These are phyloP conservation scores for Popillia japonica DNA, from an alignment of 1,140 invertebrate genomes.

Conservation along the genomic window DNA sequence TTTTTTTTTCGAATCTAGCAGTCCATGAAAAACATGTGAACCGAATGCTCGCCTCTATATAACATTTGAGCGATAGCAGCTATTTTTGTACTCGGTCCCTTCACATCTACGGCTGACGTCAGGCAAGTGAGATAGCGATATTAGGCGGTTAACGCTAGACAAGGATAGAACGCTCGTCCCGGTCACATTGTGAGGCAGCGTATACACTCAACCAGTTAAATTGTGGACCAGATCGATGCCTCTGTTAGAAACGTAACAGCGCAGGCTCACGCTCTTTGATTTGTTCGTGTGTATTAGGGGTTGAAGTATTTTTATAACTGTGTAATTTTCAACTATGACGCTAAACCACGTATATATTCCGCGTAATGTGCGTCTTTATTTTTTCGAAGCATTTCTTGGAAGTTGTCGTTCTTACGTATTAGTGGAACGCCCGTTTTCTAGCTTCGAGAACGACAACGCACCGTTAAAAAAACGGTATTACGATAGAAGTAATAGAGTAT, in stretches of 20 bases:
- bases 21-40: slow-evolving; percentile 37
- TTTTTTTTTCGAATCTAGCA: slow-evolving; percentile 25
- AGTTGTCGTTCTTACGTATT: not conserved
- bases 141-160: slow-evolving; percentile 21
- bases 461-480: slow-evolving; percentile 34
- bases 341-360: slow-evolving; percentile 26
- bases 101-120: slow-evolving; percentile 55
- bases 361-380: slow-evolving; percentile 29
- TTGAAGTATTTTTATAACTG: slow-evolving; percentile 51
- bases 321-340: slow-evolving; percentile 36
- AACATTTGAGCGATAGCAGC: slow-evolving; percentile 54
- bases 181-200: slow-evolving; percentile 52
- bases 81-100: slow-evolving; percentile 56
- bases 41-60: slow-evolving; percentile 43
- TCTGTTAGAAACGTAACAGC: slow-evolving; percentile 39
- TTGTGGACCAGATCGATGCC: slow-evolving; percentile 45
- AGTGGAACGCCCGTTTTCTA: slow-evolving; percentile 16
- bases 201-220: slow-evolving; percentile 47
- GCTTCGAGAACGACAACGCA: slow-evolving; percentile 10
- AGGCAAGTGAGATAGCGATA: slow-evolving; percentile 45
- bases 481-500: slow-evolving; percentile 7
- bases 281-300: slow-evolving; percentile 48
- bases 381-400: slow-evolving; percentile 29
- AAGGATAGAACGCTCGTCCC: slow-evolving; percentile 46
- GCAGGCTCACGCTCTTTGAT: slow-evolving; percentile 53